Evolutionary conservation across 2,888 invertebrate genomes (phyloP).

Genomic region (Endomychus coccineus): DNA sequence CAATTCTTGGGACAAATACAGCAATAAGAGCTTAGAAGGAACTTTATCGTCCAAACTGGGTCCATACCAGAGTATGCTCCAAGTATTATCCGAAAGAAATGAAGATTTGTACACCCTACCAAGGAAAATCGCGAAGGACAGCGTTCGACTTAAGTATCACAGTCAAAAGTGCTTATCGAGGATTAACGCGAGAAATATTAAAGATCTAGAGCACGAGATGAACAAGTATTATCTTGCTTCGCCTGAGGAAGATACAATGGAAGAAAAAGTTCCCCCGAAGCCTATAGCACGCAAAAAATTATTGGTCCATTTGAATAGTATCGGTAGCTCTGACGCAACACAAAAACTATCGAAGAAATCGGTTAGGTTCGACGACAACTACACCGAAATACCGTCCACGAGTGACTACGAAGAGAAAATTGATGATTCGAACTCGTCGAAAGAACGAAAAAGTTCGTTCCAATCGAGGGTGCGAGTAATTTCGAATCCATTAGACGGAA

Average conservation of each 20-base stretch:
- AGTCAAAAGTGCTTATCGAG: constrained; percentile 38
- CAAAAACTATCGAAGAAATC: constrained; percentile 39
- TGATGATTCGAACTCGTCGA: constrained; percentile 2
- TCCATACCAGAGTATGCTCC: constrained; percentile 36
- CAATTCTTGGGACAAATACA: constrained; percentile 36
- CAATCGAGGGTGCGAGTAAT: constrained; percentile 12
- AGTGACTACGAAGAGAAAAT: constrained; percentile 13
- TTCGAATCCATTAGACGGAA: constrained; percentile 12
- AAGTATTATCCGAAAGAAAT: constrained; percentile 31
- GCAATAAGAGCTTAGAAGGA: constrained; percentile 30
- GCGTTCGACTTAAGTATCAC: constrained; percentile 37
- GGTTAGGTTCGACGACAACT: constrained; percentile 38
- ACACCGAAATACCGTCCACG: constrained; percentile 27
- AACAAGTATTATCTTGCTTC: constrained; percentile 33
- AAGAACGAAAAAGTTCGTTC: too few species aligned
- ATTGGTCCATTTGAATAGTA: constrained; percentile 9
- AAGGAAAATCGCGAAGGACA: constrained; percentile 24
- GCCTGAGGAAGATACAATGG: constrained; percentile 14
- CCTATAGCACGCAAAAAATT: constrained; percentile 36
- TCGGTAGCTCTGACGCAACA: constrained; percentile 30
- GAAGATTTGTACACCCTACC: constrained; percentile 30
- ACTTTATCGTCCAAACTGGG: constrained; percentile 40
- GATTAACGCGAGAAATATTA: constrained; percentile 34
- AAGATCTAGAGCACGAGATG: constrained; percentile 26
- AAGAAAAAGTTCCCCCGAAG: constrained; percentile 23